Evolutionary conservation across 2,113 vertebrate genomes (phyloP), one percentile per base, ranked within the genome.

Genomic region (Gopherus evgoodei): DNA sequence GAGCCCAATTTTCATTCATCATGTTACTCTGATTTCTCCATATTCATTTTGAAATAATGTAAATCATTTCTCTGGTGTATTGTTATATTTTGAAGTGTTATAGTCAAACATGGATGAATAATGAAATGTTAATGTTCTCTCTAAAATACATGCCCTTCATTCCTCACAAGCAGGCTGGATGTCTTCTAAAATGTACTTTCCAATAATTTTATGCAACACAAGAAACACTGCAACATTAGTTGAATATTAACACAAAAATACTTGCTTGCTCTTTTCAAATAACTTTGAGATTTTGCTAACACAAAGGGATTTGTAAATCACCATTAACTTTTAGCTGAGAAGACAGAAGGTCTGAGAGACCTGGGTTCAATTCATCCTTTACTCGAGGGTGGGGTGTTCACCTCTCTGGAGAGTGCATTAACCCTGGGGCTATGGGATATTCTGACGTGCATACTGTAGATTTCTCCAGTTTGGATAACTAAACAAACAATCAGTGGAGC

Each of bases 161-260:
- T 90, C 86, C 29, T 93, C 72, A 11, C 44, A 84, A 86, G 87
- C 54, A 69, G 90, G 44, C 84, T 69, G 44, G 49, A 72, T 57
- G 81, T 57, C 5, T 85, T 90, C 81, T 81, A 79, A 90, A 76
- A 49, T 4, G 9, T 90, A 52, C 25, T 65, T 59, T 65, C 75
- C 72, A 44, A 13, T 57, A 56, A 59, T 84, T 90, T 81, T 81
- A 78, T 84, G 72, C 88, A 84, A 22, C 25, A 50, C 42, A 27
- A 69, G n/a, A 87, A 91, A 78, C 54, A 53, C 14, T 52, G 49
- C 24, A n/a, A 44, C 14, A 9, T 81, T 87, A 87, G 53, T 11
- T 86, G 91, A 90, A 87, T 91, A 89, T 87, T 87, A 93, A 89
- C 75, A 82, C 12, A 56, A 17, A 88, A 95, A 62, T 76, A 81